Evolutionary conservation across 2,888 invertebrate species (phyloP), one percentile per base, ranked within the genome.

Genomic region (Lycia hirtaria): DNA sequence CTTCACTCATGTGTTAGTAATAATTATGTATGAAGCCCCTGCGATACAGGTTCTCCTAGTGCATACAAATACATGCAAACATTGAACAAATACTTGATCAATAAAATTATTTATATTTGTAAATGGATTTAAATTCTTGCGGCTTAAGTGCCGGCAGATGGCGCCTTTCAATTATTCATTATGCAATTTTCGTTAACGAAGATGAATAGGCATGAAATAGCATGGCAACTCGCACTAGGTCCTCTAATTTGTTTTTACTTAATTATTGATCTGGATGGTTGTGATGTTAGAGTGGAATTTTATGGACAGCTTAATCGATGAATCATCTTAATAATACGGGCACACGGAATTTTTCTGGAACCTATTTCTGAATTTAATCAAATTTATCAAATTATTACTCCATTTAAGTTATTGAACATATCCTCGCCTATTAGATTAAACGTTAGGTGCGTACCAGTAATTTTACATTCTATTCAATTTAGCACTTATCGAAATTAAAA

Each of bases 401-500:
- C 32, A 3, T 37, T 32, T 54, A 47, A 20, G 26, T 55, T 48
- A 26, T 55, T 48, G 28, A 33, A 33, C 17, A 35, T 35, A 44
- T 49, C 12, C 41, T 45, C 40, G 51, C 47, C 26, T 37, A 45
- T 24, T 47, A 52, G 33, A 41, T 33, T 41, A 50, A 45, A 33
- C 50, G 10, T 10, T 43, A 48, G 17, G 10, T 45, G 38, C 15
- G 33, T 41, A 43, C 50, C 51, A 51, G 54, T 59, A 47, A 54
- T 41, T 59, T 40, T 59, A 51, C 35, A 28, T n/a, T 35, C 45
- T 50, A 50, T 59, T 53, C 28, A 47, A 41, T 41, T 52, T 44
- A 43, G 33, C 35, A 48, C 38, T 50, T 40, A 43, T 30, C 10
- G 30, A 40, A 38, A 40, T 54, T 50, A 54, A 45, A 26, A 4